A percentile compares a stretch with the other conserved stretches of the same genome.
Evolutionary conservation across 2,888 invertebrate genomes (phyloP).

Genomic region (Azorinus chamasolen): DNA sequence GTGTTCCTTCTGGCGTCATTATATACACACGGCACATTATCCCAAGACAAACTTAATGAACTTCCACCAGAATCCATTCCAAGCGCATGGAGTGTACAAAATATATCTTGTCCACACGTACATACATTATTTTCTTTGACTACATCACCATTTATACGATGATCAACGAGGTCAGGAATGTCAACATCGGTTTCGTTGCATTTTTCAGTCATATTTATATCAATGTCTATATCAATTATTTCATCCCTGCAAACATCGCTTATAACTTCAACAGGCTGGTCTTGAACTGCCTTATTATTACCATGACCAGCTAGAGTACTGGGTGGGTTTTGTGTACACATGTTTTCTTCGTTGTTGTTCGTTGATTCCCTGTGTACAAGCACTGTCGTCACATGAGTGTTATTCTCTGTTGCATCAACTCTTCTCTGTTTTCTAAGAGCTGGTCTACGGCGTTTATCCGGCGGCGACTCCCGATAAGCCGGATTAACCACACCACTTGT

Average conservation of each 20-base stretch:
- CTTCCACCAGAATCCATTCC: constrained; percentile 53
- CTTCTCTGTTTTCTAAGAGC: constrained; percentile 48
- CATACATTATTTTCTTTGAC: constrained; percentile 16
- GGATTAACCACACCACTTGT: constrained; percentile 69
- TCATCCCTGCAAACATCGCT: background rate
- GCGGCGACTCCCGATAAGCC: constrained; percentile 66
- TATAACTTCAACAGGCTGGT: background rate
- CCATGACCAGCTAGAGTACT: background rate
- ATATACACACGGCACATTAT: constrained; percentile 56
- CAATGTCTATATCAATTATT: constrained; percentile 21
- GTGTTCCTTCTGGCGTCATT: constrained; percentile 59
- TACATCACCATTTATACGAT: constrained; percentile 10
- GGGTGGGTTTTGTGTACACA: background rate
- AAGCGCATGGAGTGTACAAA: constrained; percentile 44
- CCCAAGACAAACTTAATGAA: constrained; percentile 60
- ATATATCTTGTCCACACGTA: constrained; percentile 40
- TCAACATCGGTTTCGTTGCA: background rate
- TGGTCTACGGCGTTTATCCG: constrained; percentile 40
- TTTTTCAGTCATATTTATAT: constrained; percentile 19
- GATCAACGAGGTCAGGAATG: background rate
- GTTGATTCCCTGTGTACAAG: constrained; percentile 63
- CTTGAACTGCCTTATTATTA: background rate
- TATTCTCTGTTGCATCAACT: constrained; percentile 27
- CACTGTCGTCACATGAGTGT: constrained; percentile 55
- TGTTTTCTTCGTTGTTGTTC: constrained; percentile 32